Evolutionary conservation across 2,888 invertebrate genomes (phyloP).

Genomic region (Sinodicranocentrus sp.): DNA sequence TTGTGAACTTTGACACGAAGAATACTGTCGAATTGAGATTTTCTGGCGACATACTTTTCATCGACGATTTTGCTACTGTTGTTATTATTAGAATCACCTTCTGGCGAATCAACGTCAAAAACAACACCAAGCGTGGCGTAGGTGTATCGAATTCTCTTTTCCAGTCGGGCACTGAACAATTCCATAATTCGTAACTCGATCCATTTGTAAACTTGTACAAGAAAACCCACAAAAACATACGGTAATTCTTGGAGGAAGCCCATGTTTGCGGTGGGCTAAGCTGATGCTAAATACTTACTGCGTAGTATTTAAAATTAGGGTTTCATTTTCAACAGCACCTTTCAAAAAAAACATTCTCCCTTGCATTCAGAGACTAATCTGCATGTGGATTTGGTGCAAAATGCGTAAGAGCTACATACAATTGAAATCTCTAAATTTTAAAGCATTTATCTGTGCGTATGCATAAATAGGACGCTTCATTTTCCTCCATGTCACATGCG

Average conservation of each 20-base stretch:
- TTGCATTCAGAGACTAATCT: too few species aligned
- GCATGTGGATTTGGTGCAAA: too few species aligned
- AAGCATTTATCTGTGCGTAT: too few species aligned
- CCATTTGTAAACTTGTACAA: constrained; percentile 58
- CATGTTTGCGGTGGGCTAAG: neutral
- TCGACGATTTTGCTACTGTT: neutral
- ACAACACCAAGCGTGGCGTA: constrained; percentile 45
- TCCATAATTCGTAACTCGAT: constrained; percentile 44
- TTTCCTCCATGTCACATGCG: too few species aligned
- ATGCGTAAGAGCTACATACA: too few species aligned
- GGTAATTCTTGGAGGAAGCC: neutral
- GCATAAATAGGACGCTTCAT: too few species aligned
- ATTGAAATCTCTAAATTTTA: too few species aligned
- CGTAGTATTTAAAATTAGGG: too few species aligned
- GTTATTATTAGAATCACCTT: neutral
- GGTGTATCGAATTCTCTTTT: constrained; percentile 34
- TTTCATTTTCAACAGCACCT: too few species aligned
- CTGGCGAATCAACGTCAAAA: constrained; percentile 32
- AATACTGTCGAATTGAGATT: constrained; percentile 35
- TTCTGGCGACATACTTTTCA: constrained; percentile 28
- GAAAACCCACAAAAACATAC: constrained; percentile 32
- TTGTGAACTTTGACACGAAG: constrained; percentile 55
- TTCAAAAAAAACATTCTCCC: too few species aligned
- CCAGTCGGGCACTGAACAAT: constrained; percentile 41
- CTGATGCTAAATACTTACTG: too few species aligned